Evolutionary conservation across 2,888 invertebrate species (phyloP), one percentile per base, ranked within the genome.

Genomic region (Apodemia duryi): DNA sequence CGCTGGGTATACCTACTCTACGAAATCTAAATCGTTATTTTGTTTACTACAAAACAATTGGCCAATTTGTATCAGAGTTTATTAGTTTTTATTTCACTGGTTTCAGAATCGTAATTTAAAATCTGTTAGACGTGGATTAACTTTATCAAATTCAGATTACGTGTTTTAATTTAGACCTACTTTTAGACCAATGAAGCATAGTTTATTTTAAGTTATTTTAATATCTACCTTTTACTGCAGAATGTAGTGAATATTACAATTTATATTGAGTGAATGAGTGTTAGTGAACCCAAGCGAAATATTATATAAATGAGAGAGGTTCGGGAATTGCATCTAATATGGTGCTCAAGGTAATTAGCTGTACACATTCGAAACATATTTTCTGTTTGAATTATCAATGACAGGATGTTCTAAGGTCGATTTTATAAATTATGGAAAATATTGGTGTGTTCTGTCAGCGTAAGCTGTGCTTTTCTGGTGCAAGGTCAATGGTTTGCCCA

Each of bases 1-100:
- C 71, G 71, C 62, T 51, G 61, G 66, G 65, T 52, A 60, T 66
- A 65, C 41, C 1, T 63, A 38, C 38, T 38, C 3, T 38, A 52
- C 41, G 51, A 64, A 62, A 64, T 63, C 38, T 65, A 35, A 52
- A 63, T 21, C 41, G 35, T 28, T 41, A 62, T 32, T 51, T 38
- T 43, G 62, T 62, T 38, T 35, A 51, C 61, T 28, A 29, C 4
- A 28, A 43, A 43, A 9, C 43, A 9, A 11, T 43, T 43, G 43
- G 11, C 43, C 43, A 43, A 43, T 43, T 43, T 9, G 43, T 43
- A 10, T 1, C 2, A 43, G 10, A 5, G 5, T 6, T 6, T 41
- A 9, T 6, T 9, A 41, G 41, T 43, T 43, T 43, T 43, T 1
- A 10, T 43, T 43, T 43, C 3, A 38, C 38, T 38, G 38, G 0